Conservation (phyloP, 1,140 invertebrate genomes). For the Brachionus manjavacas region DNA sequence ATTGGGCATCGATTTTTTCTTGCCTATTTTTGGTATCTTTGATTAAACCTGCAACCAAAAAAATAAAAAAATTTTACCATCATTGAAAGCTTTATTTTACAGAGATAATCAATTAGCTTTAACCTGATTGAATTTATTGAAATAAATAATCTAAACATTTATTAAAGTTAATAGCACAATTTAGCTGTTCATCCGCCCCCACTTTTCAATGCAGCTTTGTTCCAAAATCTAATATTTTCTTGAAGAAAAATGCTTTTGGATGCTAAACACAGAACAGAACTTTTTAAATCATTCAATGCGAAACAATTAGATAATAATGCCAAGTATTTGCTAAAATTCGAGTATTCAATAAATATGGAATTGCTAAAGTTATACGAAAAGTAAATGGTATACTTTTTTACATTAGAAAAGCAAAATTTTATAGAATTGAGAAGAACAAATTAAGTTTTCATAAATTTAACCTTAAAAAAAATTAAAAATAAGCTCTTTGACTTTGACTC, state of each 20-base stretch:
- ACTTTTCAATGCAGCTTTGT: not conserved
- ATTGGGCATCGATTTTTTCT: no score
- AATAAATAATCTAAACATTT: not conserved
- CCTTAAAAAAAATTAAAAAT: no score
- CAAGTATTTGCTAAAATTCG: not conserved
- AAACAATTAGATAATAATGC: not conserved
- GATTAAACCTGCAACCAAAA: no score
- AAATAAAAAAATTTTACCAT: not conserved
- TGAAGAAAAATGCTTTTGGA: not conserved
- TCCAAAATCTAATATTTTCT: not conserved
- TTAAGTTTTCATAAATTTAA: no score
- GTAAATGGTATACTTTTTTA: not conserved
- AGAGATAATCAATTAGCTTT: not conserved
- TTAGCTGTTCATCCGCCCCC: not conserved
- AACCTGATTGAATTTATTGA: not conserved
- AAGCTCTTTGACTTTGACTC: not conserved
- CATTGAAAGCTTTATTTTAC: not conserved
- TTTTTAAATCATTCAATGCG: not conserved
- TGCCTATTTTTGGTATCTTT: no score
- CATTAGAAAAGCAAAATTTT: not conserved
- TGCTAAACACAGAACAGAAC: not conserved
- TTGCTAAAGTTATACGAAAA: not conserved
- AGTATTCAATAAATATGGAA: not conserved
- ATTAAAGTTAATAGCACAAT: not conserved
- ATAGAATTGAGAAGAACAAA: no score